Evolutionary conservation across 2,888 invertebrate species (phyloP), one percentile per base, ranked within the genome.

Genomic region (Sialis lutaria): DNA sequence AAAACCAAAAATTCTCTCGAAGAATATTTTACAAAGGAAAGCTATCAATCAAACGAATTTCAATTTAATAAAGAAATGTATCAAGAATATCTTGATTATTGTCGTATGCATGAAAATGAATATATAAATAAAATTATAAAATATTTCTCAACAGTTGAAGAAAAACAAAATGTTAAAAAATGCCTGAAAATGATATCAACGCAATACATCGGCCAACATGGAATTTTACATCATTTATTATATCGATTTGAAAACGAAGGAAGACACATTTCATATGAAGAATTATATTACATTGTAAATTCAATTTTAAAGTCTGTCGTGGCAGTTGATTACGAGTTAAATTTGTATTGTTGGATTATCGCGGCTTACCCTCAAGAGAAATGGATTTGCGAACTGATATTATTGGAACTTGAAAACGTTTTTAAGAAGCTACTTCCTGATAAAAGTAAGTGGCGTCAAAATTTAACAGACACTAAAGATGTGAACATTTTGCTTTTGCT

Each of bases 341-440:
- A 50, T 46, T 43, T 35, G 13, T 53, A 51, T 48, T 48, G 44
- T 45, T 56, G 56, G 56, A 53, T 55, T 8, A 45, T 56, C 4
- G 47, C 51, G 9, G 50, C 55, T 13, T 45, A 51, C 47, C 48
- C 51, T 44, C 55, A 55, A 50, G 12, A 40, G 13, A 44, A 50
- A 37, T 56, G 56, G 56, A 41, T 53, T 33, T 48, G 50, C 40
- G 54, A 55, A 46, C 47, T 55, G 31, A 45, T 52, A 44, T 49
- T 55, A 40, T 33, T 53, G 41, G 40, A 55, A 35, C 42, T 56
- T 5, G 55, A 56, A 44, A 52, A 53, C 9, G 45, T 47, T 44
- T 54, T 55, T 37, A 50, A 50, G 33, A 46, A 40, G 47, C 35
- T 40, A 6, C 44, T 53, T 34, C 2, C n/a, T 47, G 44, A 50